Evolutionary conservation across 2,797 vertebrate species (phyloP), one percentile per base, ranked within the genome.

Genomic region (Epinephelus coioides): DNA sequence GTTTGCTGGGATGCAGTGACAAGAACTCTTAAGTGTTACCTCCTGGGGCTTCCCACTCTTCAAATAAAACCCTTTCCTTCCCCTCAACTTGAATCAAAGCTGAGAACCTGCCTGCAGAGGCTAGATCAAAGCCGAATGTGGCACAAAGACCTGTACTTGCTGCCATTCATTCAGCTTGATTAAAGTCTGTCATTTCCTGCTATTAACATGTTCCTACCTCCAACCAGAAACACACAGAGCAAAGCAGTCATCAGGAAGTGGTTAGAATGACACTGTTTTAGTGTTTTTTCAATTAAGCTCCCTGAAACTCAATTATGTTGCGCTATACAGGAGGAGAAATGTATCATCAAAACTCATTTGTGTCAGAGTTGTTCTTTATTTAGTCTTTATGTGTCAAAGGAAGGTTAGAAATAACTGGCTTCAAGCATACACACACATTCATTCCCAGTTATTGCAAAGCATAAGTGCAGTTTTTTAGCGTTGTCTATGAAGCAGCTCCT

Each of bases 131-230:
- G 94, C 79, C 18, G n/a, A 61, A 44, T 62, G 87, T 70, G 89
- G 86, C 90, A 90, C 90, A 90, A 89, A 93, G 92, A 86, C 81
- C 87, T 84, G 74, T 76, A 82, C 89, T 89, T 73, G 46, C 54
- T 86, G 86, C 86, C 80, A 90, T 94, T 92, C 90, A 93, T 90
- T 89, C 83, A 74, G 81, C 71, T 81, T 81, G 89, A 94, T 94
- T 92, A 92, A 94, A 92, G 91, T 89, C 88, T 86, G 87, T 90
- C 87, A 87, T 93, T 95, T 95, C 94, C 93, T 94, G 92, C 91
- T 81, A 92, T 93, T 94, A 93, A 91, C 89, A 80, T 70, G 80
- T 82, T 87, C 82, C 85, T 77, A 81, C 90, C 84, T 91, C 85
- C 79, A 64, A 87, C 88, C 63, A 84, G 82, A 73, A 87, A 85